Evolutionary conservation across 1,140 invertebrate genomes (phyloP), one percentile per base, ranked within the genome.

Genomic region (Bradysia coprophila): DNA sequence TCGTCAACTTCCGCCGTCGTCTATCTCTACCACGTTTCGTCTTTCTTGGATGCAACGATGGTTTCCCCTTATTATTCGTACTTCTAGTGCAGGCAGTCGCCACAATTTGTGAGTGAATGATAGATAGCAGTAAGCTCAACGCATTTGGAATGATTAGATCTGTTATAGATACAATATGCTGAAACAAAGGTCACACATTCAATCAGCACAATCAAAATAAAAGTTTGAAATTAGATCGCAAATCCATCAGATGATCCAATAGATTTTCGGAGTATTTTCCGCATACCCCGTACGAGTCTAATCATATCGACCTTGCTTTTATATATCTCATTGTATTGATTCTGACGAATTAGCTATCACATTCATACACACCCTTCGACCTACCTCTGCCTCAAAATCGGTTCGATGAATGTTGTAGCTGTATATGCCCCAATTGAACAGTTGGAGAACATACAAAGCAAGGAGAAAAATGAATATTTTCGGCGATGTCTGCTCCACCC

Each of bases 31-130:
- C 6, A 21, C 51, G 51, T 51, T 52, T 52, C 49, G 62, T 48
- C 40, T 41, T 48, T 56, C 56, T 15, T 62, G 61, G 33, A 51
- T 62, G 51, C 16, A 56, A 54, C 48, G 62, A 45, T 49, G 59
- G 46, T 49, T 58, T 43, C 37, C 52, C 47, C 48, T 64, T 46
- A 41, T 65, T 59, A 45, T 56, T 65, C 37, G 61, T 38, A 20
- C 47, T 39, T 19, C 47, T 47, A 2, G 47, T 40, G 5, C 48
- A 52, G 46, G 75, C 74, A 2, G 81, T 84, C 22, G 80, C 81
- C 2, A 85, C 85, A 44, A 93, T 92, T 62, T 94, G 88, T 0
- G 88, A 89, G 61, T 93, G 88, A 36, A 94, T 80, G 24, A 87
- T 66, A 48, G 82, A 86, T 32, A 94, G 65, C 22, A 80, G 67